Base-by-base conservation (phyloP, 1,140 invertebrate species). In the Sminthurides bifidus region DNA sequence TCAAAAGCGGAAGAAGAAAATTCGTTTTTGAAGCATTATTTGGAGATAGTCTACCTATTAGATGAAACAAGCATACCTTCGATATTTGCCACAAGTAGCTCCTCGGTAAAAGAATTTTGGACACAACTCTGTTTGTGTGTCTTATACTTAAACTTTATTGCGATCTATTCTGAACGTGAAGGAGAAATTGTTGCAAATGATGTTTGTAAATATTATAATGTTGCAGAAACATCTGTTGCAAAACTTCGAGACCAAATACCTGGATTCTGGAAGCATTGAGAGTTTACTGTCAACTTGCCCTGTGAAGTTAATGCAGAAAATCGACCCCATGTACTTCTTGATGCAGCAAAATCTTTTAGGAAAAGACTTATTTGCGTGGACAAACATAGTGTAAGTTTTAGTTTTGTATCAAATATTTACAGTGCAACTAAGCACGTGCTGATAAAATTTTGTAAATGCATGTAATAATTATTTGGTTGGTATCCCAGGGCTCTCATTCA, bases 321-420 rank as follows among this genome's bases (percentile, higher is more conserved):
- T 49, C 2, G 46, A 49, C 17, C 46, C 46, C 6, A 19, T 49
- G 3, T 21, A 49, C 6, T 49, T 33, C 24, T 19, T 49, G 2
- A 26, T 49, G 12, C 4, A 49, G 17, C 29, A 49, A 30, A 49
- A 49, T 21, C 46, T 49, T 23, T 31, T 27, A 3, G 46, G 46
- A n/a, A 27, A 27, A 3, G 35, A 49, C 19, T 17, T 49, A 6
- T 26, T 49, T 17, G 27, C 46, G 10, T 49, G 46, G 46, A 49
- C 46, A 35, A 49, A 49, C 23, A 49, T 49, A n/a, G 46, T 33
- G 46, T 49, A 49, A 30, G 29, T n/a, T n/a, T n/a, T n/a, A n/a
- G n/a, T n/a, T n/a, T n/a, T n/a, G n/a, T n/a, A n/a, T n/a, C 2
- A 48, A 26, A 26, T 27, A 4, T 48, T 27, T 48, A 48, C 10